phyloP scores from a whole-genome alignment of 1,140 invertebrate genomes.

The Neodiprion lecontei region DNA sequence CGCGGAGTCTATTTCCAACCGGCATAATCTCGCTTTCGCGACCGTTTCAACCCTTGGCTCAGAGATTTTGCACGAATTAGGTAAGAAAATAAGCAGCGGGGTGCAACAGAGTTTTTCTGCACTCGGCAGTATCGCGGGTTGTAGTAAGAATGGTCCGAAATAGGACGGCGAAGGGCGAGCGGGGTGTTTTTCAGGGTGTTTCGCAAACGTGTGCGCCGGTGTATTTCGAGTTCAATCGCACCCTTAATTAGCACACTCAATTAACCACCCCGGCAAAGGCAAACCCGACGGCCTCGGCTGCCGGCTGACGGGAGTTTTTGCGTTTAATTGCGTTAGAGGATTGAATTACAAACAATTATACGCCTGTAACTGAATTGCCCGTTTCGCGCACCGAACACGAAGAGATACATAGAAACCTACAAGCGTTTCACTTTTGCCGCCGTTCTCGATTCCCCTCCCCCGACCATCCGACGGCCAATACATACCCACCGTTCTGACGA shows the following conservation, averaged over 20 bases:
- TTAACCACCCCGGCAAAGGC: slow-evolving; percentile 31
- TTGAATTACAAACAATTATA: slow-evolving; percentile 51
- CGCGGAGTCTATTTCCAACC: no score
- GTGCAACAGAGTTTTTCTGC: background rate
- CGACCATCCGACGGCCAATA: background rate
- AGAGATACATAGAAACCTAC: slow-evolving; percentile 5
- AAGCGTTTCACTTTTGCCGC: background rate
- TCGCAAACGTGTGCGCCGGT: background rate
- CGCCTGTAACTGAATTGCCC: slow-evolving; percentile 41
- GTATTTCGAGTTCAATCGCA: slow-evolving; percentile 39
- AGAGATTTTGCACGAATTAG: no score
- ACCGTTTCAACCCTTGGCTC: no score
- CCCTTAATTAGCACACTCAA: slow-evolving; percentile 49
- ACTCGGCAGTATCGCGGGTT: background rate
- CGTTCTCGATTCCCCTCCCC: background rate
- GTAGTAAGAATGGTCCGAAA: background rate
- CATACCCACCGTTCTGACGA: background rate
- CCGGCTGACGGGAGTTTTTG: slow-evolving; percentile 31
- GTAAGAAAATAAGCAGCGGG: background rate
- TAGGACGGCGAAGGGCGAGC: no score
- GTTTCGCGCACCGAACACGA: slow-evolving; percentile 26
- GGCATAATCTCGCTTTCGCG: no score
- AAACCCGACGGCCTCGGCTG: background rate
- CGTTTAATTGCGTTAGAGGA: slow-evolving; percentile 38
- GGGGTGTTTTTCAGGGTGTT: background rate